phyloP scores from a whole-genome alignment of 2,888 invertebrate genomes.

The Axea sp. region DNA sequence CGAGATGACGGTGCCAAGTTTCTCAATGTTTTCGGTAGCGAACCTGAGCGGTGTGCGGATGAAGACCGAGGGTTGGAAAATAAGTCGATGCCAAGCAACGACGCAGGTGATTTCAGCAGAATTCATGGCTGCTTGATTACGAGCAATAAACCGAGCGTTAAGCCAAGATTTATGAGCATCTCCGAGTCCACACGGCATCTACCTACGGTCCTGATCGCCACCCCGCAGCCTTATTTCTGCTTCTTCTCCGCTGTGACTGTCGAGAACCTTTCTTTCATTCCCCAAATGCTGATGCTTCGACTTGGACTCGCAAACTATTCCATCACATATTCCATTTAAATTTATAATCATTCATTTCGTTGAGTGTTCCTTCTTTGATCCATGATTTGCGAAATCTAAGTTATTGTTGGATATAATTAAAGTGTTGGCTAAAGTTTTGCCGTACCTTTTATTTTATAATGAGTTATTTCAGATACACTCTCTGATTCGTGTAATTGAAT shows the following conservation, averaged over 20 bases:
- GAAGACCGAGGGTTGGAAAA: constrained; percentile 11
- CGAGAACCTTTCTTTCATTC: constrained; percentile 28
- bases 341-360: constrained; percentile 33
- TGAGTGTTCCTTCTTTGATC: constrained; percentile 3
- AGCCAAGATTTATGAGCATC: constrained; percentile 78
- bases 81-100: constrained; percentile 13
- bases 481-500: too few species aligned
- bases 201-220: constrained; percentile 75
- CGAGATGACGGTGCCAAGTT: too few species aligned
- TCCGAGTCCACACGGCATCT: constrained; percentile 64
- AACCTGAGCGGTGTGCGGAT: not conserved
- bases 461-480: too few species aligned
- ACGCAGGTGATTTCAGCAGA: constrained; percentile 78
- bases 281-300: constrained; percentile 34
- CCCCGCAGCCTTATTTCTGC: constrained; percentile 68
- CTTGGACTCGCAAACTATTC: constrained; percentile 27
- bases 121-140: constrained; percentile 79
- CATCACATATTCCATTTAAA: constrained; percentile 30
- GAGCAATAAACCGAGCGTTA: constrained; percentile 79
- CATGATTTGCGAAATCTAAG: not conserved
- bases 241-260: constrained; percentile 58
- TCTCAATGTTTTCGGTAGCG: constrained; percentile 14
- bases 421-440: too few species aligned
- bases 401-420: too few species aligned
- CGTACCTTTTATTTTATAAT: too few species aligned